Evolutionary conservation across 2,113 vertebrate genomes (phyloP).

Genomic region (Etia nguti): DNA sequence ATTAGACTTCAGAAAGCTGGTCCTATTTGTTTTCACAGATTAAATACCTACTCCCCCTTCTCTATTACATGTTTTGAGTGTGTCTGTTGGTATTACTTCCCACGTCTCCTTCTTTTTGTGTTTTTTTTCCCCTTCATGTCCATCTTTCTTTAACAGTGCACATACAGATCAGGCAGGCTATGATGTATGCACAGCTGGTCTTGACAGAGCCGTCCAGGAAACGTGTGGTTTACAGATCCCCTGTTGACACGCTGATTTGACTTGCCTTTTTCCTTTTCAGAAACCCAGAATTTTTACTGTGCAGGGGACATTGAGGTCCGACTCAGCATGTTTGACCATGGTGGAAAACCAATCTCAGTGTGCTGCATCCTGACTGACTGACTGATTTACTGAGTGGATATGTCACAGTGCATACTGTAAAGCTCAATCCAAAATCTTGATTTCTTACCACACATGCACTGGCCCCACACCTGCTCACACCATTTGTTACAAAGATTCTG

Average conservation of each 20-base stretch:
- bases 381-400: neutral
- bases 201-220: constrained; percentile 62
- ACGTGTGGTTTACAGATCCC: constrained; percentile 66
- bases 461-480: constrained; percentile 43
- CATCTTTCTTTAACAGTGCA: neutral
- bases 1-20: constrained; percentile 28
- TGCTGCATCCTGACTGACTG: constrained; percentile 4
- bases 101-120: neutral
- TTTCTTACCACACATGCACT: constrained; percentile 10
- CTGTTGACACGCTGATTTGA: constrained; percentile 53
- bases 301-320: constrained; percentile 25
- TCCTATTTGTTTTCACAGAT: neutral
- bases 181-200: constrained; percentile 75
- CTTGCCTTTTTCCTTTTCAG: constrained; percentile 49
- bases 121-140: neutral
- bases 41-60: neutral
- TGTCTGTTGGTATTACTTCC: neutral
- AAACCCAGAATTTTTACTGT: constrained; percentile 65
- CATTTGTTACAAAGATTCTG: constrained; percentile 26
- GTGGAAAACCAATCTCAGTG: constrained; percentile 37
- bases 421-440: constrained; percentile 23
- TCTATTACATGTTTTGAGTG: neutral
- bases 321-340: constrained; percentile 49
- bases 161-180: constrained; percentile 2
- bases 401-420: constrained; percentile 27